Conservation (phyloP, 2,797 vertebrate genomes). For the Galago senegalensis region DNA sequence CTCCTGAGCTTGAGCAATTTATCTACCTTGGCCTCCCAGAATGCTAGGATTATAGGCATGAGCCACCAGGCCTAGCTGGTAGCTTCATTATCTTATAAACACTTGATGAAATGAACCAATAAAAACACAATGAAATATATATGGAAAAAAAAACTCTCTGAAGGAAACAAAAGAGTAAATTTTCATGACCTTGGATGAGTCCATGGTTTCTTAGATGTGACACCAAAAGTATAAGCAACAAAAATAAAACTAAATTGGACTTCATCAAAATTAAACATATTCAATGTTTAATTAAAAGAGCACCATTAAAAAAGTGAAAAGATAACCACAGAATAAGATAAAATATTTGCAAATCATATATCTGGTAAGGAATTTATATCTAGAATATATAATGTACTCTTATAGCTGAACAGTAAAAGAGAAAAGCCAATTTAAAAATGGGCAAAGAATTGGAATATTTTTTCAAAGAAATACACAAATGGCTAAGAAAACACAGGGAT, state of each 20-base stretch:
- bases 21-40: no score
- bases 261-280: slow-evolving; percentile 29
- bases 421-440: background rate
- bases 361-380: background rate
- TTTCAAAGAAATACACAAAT: background rate
- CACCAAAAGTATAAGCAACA: background rate
- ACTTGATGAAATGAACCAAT: background rate
- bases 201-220: background rate
- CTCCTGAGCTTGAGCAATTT: no score
- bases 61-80: no score
- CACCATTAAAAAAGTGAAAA: background rate
- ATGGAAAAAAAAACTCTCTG: background rate
- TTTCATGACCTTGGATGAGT: background rate
- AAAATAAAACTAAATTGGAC: background rate
- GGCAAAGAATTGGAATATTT: background rate
- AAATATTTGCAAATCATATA: background rate
- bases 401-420: background rate
- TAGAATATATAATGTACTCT: background rate
- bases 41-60: no score
- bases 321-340: background rate
- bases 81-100: background rate
- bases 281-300: background rate
- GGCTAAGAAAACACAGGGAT: background rate
- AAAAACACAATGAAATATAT: background rate
- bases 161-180: background rate